phyloP scores from a whole-genome alignment of 2,888 invertebrate species.

The Aleiodes testaceus region DNA sequence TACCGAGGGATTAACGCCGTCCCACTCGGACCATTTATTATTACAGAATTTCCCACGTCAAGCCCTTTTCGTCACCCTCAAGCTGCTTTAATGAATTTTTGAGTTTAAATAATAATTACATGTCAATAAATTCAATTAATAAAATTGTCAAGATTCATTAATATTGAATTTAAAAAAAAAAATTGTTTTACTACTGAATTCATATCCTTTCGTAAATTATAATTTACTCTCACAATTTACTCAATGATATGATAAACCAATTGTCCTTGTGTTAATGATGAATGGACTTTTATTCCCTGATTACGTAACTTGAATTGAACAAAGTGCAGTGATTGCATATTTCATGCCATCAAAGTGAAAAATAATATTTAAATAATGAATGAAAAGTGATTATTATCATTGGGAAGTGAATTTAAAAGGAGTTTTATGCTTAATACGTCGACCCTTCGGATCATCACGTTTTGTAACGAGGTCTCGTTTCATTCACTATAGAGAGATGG shows the following conservation, averaged over 20 bases:
- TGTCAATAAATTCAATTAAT: background rate
- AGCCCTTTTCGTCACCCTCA: constrained; percentile 22
- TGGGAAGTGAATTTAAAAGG: constrained; percentile 2
- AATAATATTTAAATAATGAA: background rate
- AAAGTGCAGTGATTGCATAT: constrained; percentile 25
- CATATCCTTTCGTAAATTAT: background rate
- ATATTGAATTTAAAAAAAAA: too few relatives aligned
- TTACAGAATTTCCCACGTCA: constrained; percentile 34
- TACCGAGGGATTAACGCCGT: constrained; percentile 34
- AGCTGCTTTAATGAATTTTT: background rate
- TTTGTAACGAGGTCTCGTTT: constrained; percentile 18
- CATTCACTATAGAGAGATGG: background rate
- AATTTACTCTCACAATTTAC: constrained; percentile 9
- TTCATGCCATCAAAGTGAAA: background rate
- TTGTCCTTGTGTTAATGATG: constrained; percentile 19
- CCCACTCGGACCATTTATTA: constrained; percentile 28
- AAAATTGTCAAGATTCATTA: too few relatives aligned
- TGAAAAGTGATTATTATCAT: background rate
- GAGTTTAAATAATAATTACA: background rate
- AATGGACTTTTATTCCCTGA: constrained; percentile 6
- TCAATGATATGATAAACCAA: constrained; percentile 11
- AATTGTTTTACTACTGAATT: too few relatives aligned
- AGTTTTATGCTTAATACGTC: constrained; percentile 11
- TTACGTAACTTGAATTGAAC: constrained; percentile 14
- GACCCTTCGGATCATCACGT: constrained; percentile 20